Conservation (phyloP, 2,797 vertebrate genomes). For the Melanotaenia trifasciata region DNA sequence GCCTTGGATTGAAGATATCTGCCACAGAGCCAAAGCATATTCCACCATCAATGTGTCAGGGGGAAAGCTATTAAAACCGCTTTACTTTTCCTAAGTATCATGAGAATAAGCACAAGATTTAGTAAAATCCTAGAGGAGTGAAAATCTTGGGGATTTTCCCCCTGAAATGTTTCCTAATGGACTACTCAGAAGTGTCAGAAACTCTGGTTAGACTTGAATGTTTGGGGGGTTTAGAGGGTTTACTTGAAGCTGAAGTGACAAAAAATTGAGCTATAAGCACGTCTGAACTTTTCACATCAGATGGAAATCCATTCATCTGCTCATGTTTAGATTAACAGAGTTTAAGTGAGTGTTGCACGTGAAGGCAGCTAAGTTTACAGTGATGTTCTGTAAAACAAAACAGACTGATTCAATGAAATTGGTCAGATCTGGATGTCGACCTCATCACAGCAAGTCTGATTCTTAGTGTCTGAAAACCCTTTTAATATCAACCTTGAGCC, state of each 20-base stretch:
- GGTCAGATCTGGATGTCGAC: too few species aligned
- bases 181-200: conserved; percentile 71
- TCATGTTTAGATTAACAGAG: background rate
- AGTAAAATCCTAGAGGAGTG: conserved; percentile 77
- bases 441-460: too few species aligned
- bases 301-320: conserved; percentile 28
- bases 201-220: conserved; percentile 60
- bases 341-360: background rate
- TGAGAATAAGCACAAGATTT: conserved; percentile 83
- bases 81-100: conserved; percentile 82
- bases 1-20: conserved; percentile 74
- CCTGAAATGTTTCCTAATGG: conserved; percentile 74
- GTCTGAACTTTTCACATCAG: conserved; percentile 52
- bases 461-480: too few species aligned
- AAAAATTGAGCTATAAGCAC: conserved; percentile 45
- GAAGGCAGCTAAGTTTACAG: too few species aligned
- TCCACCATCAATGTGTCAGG: conserved; percentile 79
- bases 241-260: conserved; percentile 70
- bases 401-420: too few species aligned
- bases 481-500: too few species aligned
- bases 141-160: conserved; percentile 76
- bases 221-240: conserved; percentile 61
- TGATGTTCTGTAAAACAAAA: too few species aligned
- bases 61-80: conserved; percentile 82
- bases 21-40: conserved; percentile 72